Percentiles rank a stretch among this genome's conserved stretches.
Conservation (phyloP, 2,797 vertebrate species). For the Meda fulgida region DNA sequence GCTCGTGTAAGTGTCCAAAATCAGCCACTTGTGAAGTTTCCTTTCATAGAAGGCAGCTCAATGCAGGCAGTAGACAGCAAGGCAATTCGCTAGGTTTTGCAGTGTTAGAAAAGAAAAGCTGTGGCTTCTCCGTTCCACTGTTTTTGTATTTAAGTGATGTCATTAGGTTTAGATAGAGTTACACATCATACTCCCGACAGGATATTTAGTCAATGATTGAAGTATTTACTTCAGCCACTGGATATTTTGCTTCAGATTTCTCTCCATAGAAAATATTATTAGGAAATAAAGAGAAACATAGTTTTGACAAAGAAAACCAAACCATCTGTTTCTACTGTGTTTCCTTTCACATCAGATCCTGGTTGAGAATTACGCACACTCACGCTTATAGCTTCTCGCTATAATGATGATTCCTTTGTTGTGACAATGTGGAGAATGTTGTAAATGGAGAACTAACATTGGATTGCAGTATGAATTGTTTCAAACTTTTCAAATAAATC, state of each 20-base stretch:
- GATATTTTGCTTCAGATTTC: constrained; percentile 28
- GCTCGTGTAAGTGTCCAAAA: background rate
- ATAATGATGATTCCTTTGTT: constrained; percentile 20
- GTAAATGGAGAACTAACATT: constrained; percentile 1
- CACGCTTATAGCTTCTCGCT: background rate
- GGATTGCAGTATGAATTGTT: background rate
- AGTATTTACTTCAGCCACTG: constrained; percentile 42
- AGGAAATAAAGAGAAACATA: constrained; percentile 24
- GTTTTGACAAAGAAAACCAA: constrained; percentile 35
- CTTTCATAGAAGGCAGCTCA: background rate
- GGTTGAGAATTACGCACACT: background rate
- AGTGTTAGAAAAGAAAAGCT: background rate
- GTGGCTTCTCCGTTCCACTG: constrained; percentile 11
- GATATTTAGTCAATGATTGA: constrained; percentile 15
- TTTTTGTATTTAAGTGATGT: constrained; percentile 19
- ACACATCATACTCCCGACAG: constrained; percentile 6
- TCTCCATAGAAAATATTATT: constrained; percentile 32
- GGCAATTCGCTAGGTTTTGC: background rate
- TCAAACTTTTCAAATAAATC: constrained; percentile 23
- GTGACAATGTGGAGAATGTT: constrained; percentile 11
- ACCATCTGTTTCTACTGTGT: constrained; percentile 42
- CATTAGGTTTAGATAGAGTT: constrained; percentile 28
- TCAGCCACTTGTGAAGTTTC: background rate
- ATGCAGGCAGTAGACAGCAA: background rate
- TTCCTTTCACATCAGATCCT: constrained; percentile 22